Evolutionary conservation across 2,113 vertebrate genomes (phyloP).

Genomic region (Stomatorhinus ivindoensis): DNA sequence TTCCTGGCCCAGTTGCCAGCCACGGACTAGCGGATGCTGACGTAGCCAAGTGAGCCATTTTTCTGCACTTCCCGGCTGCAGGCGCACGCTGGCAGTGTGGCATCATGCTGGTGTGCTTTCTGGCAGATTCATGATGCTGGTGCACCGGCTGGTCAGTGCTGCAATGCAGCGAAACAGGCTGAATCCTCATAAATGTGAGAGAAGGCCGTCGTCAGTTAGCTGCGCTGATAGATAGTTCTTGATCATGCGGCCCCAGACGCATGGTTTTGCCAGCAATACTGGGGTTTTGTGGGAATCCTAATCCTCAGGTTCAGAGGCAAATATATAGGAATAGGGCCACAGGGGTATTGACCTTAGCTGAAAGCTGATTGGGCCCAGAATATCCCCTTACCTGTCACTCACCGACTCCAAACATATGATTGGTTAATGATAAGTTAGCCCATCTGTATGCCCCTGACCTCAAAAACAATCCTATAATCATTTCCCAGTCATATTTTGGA

Average conservation of each 20-base stretch:
- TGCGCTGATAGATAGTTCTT: background rate
- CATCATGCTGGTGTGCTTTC: background rate
- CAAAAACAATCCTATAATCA: background rate
- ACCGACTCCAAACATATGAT: background rate
- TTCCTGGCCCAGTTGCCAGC: background rate
- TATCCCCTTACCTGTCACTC: background rate
- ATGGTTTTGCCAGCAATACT: background rate
- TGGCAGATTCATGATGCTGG: background rate
- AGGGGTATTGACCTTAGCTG: background rate
- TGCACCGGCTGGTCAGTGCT: background rate
- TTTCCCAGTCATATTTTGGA: background rate
- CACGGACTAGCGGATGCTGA: background rate
- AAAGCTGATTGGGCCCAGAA: background rate
- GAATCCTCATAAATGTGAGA: background rate
- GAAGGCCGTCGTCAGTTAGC: background rate
- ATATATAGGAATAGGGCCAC: background rate
- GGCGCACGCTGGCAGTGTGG: background rate
- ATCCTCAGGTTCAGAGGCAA: background rate
- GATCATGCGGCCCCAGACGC: background rate
- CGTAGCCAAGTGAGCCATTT: background rate
- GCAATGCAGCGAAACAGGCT: background rate
- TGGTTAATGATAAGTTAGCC: background rate
- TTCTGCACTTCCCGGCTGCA: background rate
- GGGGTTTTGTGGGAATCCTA: background rate
- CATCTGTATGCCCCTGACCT: background rate